Evolutionary conservation across 1,140 invertebrate species (phyloP).

Genomic region (Meloidogyne exigua): DNA sequence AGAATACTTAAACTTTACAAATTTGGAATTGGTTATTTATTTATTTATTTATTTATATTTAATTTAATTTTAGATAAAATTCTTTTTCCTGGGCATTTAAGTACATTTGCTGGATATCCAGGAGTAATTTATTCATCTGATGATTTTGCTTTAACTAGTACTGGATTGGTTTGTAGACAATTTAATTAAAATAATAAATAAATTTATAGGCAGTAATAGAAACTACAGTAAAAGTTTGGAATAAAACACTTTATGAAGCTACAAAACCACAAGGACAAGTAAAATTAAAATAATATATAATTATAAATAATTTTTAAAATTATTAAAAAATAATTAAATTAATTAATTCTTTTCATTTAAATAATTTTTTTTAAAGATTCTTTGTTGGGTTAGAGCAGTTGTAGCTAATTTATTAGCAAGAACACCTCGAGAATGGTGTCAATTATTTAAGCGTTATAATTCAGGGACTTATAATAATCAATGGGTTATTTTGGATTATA

Average conservation of each 20-base stretch:
- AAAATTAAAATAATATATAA: background rate
- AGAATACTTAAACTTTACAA: slow-evolving; percentile 84
- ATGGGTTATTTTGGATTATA: slow-evolving; percentile 80
- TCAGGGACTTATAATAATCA: slow-evolving; percentile 82
- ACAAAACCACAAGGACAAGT: slow-evolving; percentile 68
- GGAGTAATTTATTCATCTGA: slow-evolving; percentile 81
- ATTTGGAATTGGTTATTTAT: slow-evolving; percentile 73
- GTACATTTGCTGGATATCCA: slow-evolving; percentile 83
- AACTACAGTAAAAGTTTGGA: slow-evolving; percentile 76
- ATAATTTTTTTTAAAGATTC: slow-evolving; percentile 69
- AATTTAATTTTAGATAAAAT: slow-evolving; percentile 37
- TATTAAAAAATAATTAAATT: too few relatives aligned
- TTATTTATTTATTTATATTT: background rate
- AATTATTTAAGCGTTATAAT: slow-evolving; percentile 70
- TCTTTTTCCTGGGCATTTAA: slow-evolving; percentile 69
- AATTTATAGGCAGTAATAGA: slow-evolving; percentile 67
- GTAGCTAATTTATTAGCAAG: slow-evolving; percentile 79
- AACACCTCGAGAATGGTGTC: slow-evolving; percentile 74
- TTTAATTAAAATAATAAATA: background rate
- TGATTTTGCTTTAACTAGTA: slow-evolving; percentile 77
- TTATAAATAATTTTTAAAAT: background rate
- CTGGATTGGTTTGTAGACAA: slow-evolving; percentile 68
- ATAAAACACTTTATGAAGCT: slow-evolving; percentile 69
- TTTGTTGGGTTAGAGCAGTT: slow-evolving; percentile 76
- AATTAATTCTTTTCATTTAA: too few relatives aligned